These are phyloP conservation scores for Eurosta solidaginis DNA, from an alignment of 1,140 invertebrate species.

Conservation along the genomic window DNA sequence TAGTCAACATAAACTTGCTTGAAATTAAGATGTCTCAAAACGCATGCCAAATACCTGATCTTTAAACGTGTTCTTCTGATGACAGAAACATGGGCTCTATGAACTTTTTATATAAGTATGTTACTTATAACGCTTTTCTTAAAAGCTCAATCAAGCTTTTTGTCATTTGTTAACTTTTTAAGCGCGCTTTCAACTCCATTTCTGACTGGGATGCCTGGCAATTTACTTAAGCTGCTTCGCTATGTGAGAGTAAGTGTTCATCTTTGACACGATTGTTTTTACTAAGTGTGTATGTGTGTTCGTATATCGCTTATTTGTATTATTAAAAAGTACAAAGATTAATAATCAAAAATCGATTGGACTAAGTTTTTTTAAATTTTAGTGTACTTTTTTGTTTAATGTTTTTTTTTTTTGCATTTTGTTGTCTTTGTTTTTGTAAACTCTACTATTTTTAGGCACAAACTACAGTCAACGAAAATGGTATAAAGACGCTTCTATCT, in stretches of 20 bases:
- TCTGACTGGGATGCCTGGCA: slow-evolving; percentile 16
- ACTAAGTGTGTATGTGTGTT: background rate
- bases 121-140: background rate
- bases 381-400: background rate
- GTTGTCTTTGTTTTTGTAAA: background rate
- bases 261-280: background rate
- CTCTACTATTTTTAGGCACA: slow-evolving; percentile 49
- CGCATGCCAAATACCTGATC: too few species aligned
- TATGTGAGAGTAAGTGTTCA: slow-evolving; percentile 28
- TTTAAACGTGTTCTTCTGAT: too few species aligned
- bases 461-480: slow-evolving; percentile 60
- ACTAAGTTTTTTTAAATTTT: background rate
- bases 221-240: slow-evolving; percentile 14
- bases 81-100: too few species aligned
- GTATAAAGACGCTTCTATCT: slow-evolving; percentile 55
- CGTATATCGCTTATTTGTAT: background rate
- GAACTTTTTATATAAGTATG: too few species aligned
- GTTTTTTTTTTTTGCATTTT: background rate
- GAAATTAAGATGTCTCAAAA: too few species aligned
- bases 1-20: too few species aligned
- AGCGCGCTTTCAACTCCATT: slow-evolving; percentile 5
- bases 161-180: background rate
- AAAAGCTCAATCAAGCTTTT: background rate
- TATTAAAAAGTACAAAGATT: too few species aligned
- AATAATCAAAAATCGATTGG: background rate